Percentiles rank a stretch among this genome's conserved stretches.
phyloP scores from a whole-genome alignment of 2,888 invertebrate genomes.

The Drosophila sordidula region DNA sequence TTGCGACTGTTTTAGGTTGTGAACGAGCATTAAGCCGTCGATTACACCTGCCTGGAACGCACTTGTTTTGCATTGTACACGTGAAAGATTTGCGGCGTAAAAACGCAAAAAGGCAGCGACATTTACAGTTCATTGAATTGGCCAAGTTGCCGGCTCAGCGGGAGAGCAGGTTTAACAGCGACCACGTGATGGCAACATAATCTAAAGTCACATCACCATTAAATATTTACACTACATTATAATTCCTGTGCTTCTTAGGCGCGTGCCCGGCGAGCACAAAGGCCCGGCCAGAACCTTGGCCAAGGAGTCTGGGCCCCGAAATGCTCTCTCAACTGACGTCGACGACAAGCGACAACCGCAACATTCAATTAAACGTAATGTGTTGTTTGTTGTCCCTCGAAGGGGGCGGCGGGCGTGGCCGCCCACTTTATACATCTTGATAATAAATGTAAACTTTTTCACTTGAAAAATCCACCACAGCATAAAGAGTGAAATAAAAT shows the following conservation, averaged over 20 bases:
- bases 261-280: constrained; percentile 54
- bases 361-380: constrained; percentile 80
- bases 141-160: constrained; percentile 35
- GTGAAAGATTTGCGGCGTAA: constrained; percentile 8
- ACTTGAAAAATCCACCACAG: constrained; percentile 58
- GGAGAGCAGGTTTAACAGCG: constrained; percentile 60
- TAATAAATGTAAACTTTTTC: constrained; percentile 77
- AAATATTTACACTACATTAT: constrained; percentile 81
- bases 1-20: no score
- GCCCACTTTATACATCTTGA: constrained; percentile 42
- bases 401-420: constrained; percentile 26
- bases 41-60: no score
- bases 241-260: constrained; percentile 63
- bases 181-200: constrained; percentile 66
- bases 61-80: constrained; percentile 18
- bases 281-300: constrained; percentile 6
- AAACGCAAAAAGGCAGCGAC: constrained; percentile 26
- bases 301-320: not conserved
- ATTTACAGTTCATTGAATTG: constrained; percentile 73
- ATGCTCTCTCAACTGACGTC: not conserved
- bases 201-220: constrained; percentile 77
- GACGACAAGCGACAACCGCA: constrained; percentile 64
- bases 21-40: no score
- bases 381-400: constrained; percentile 73
- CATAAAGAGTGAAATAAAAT: constrained; percentile 68